Base-by-base conservation (phyloP, 2,797 vertebrate genomes). In the Gouania willdenowi region DNA sequence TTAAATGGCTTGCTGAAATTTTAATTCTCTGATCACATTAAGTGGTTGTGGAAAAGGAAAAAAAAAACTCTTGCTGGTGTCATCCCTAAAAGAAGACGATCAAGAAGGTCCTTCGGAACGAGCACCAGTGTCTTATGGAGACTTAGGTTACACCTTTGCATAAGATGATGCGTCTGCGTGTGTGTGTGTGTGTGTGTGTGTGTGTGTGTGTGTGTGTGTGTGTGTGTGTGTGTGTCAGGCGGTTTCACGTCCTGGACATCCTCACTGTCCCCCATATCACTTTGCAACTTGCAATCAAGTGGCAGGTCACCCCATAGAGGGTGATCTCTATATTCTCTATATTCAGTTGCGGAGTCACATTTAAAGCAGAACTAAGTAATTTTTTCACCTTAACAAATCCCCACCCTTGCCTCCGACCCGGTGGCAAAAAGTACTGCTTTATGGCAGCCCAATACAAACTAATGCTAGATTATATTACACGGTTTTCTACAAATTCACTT, bases 1-100 rank as follows among this genome's bases (percentile, higher is more conserved):
- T 86, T 86, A 85, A 87, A 80, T 66, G 87, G 86, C 75, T 83
- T 69, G 75, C 55, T 91, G 79, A 90, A 91, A 91, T 86, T 90
- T 91, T 90, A 92, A 90, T 87, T 86, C 83, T 89, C 87, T 92
- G 86, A 92, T 91, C 89, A 88, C 87, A 82, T 88, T 89, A 90
- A 91, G 90, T 88, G 89, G 86, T 85, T 88, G 23, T 70, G 79
- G 83, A 90, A 88, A 79, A 88, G 80, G 85, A 82, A 66, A 78
- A 89, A n/a, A 1, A 25, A 77, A 81, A 62, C 62, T 84, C 87
- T 87, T 66, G 66, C 66, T 30, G 69, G 85, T 86, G 79, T 88
- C 89, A 87, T 79, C 81, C 79, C 69, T 52, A 85, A 66, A 66
- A 82, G 31, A 76, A 62, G 75, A 77, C 77, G 62, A 67, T 71